Evolutionary conservation across 1,140 invertebrate genomes (phyloP), one percentile per base, ranked within the genome.

Genomic region (Spodoptera frugiperda): DNA sequence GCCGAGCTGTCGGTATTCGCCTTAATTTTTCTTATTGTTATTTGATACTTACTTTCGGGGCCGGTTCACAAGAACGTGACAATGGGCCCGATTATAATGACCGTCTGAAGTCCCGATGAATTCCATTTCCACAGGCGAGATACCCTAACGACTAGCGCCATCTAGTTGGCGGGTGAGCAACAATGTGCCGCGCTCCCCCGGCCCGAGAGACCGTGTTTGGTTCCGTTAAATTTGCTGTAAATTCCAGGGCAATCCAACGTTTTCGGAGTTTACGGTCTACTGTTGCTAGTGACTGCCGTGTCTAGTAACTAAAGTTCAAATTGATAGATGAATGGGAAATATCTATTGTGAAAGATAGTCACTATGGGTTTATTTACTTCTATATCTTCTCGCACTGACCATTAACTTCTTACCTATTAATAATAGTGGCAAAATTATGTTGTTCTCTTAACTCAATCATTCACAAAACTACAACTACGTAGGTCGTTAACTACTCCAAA

Each of bases 11-110:
- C 65, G 48, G 68, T 71, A 55, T 71, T 71, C 51, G 33, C 30
- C 15, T 71, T 71, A 71, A 55, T 72, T 72, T 72, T 72, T 72
- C 68, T 72, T 72, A 72, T 72, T 72, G 68, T 72, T 72, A 72
- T 72, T 72, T 72, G 68, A 73, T 59, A 73, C 71, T 73, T 73
- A 73, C 33, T 73, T 61, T 73, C 25, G 71, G 44, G 53, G 39
- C 71, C 71, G 71, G 71, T 49, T 61, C 39, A 57, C 53, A 73
- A 59, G 55, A 73, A 73, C 71, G 71, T 73, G 71, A 73, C 71
- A 73, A 73, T 73, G 71, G 55, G 46, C 19, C 21, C 33, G 55
- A 61, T 73, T 61, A 61, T 73, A 73, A 73, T 73, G 54, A 61
- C 71, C 55, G 54, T 73, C 54, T 59, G 44, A 48, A 59, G 70